These are phyloP conservation scores for Benthosema pterotum DNA, from an alignment of 2,797 vertebrate species.

Conservation along the genomic window DNA sequence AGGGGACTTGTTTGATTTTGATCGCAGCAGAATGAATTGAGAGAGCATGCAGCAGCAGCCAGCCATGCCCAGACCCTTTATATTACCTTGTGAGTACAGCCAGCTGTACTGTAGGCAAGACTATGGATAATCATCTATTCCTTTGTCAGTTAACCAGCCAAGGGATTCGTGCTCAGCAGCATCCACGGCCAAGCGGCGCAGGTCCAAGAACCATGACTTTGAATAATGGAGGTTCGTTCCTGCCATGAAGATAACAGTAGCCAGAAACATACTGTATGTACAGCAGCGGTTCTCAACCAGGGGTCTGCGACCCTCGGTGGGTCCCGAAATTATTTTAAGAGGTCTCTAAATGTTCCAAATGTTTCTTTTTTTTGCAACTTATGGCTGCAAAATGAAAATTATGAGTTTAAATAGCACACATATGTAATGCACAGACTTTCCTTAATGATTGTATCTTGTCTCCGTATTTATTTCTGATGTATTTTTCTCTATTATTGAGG, in stretches of 20 bases:
- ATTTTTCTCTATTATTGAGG: too few species aligned
- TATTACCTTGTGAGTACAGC: neutral
- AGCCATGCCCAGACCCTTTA: too few species aligned
- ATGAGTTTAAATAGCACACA: too few species aligned
- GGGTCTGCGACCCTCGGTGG: too few species aligned
- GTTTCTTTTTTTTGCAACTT: too few species aligned
- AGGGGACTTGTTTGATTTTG: slow-evolving; percentile 1
- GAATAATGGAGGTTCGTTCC: slow-evolving; percentile 57
- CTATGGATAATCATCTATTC: slow-evolving; percentile 33
- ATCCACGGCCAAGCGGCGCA: slow-evolving; percentile 22
- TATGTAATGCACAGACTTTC: too few species aligned
- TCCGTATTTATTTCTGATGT: too few species aligned
- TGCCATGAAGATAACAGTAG: slow-evolving; percentile 55
- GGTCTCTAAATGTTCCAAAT: too few species aligned
- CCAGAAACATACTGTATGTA: slow-evolving; percentile 10
- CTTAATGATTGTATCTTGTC: too few species aligned
- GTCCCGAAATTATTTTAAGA: too few species aligned
- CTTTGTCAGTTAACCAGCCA: slow-evolving; percentile 38
- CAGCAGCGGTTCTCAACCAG: too few species aligned
- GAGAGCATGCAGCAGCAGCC: neutral
- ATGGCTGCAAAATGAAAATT: too few species aligned
- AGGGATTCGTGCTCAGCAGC: slow-evolving; percentile 32
- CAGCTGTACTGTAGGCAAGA: slow-evolving; percentile 6
- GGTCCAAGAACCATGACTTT: slow-evolving; percentile 53
- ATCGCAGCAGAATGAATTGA: neutral